A percentile compares a stretch with the other conserved stretches of the same genome.
Evolutionary conservation across 2,797 vertebrate species (phyloP).

Genomic region (Epinephelus malabaricus): DNA sequence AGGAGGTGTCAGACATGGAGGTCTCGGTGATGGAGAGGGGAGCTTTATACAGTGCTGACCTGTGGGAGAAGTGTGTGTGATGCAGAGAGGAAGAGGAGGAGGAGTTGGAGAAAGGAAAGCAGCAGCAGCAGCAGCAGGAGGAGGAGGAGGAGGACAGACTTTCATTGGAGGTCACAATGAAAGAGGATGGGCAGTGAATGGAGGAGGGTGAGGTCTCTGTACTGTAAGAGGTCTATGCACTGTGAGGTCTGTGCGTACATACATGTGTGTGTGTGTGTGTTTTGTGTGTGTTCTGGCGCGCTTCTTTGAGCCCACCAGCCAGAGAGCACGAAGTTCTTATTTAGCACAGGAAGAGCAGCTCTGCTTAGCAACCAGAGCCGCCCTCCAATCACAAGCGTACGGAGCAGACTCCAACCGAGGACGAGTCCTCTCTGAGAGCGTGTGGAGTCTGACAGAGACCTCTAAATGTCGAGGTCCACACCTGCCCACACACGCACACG

Average conservation of each 20-base stretch:
- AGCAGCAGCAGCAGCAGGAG: conserved; percentile 53
- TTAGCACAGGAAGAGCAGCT: conserved; percentile 89
- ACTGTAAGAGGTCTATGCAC: conserved; percentile 67
- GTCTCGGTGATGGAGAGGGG: conserved; percentile 72
- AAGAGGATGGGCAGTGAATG: conserved; percentile 70
- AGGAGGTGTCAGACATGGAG: conserved; percentile 78
- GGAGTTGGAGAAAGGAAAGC: conserved; percentile 51
- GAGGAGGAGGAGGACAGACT: conserved; percentile 51
- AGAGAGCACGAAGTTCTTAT: conserved; percentile 88
- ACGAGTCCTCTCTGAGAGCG: conserved; percentile 72
- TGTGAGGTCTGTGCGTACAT: conserved; percentile 52
- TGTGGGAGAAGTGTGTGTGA: conserved; percentile 62
- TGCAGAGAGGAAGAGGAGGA: conserved; percentile 56
- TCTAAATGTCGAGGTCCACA: conserved; percentile 65
- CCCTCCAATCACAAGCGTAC: conserved; percentile 87
- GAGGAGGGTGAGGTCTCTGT: conserved; percentile 72
- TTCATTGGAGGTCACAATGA: conserved; percentile 64
- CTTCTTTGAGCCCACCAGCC: conserved; percentile 86
- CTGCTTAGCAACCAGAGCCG: conserved; percentile 88
- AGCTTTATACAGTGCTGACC: conserved; percentile 59
- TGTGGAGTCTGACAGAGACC: conserved; percentile 75
- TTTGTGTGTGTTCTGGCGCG: conserved; percentile 72
- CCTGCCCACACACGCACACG: conserved; percentile 60
- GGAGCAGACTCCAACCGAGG: conserved; percentile 79
- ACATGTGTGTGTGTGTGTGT: not conserved